Conservation (phyloP, 2,888 invertebrate genomes). For the Chironomus tentans region DNA sequence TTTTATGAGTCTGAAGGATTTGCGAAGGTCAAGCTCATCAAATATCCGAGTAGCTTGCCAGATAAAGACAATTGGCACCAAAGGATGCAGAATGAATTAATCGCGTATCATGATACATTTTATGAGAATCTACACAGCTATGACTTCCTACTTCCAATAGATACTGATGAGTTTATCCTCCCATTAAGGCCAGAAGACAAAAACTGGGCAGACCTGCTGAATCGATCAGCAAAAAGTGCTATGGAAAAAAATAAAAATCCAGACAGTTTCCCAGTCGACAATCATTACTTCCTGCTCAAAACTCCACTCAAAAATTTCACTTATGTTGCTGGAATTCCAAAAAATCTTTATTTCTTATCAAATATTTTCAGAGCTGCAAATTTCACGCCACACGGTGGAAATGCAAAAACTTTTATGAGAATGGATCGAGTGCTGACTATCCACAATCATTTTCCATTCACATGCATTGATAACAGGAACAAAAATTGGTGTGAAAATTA, state of each 20-base stretch:
- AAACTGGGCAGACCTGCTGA: not conserved
- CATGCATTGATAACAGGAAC: not conserved
- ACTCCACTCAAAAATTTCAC: not conserved
- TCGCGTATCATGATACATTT: not conserved
- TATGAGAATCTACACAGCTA: not conserved
- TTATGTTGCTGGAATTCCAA: not conserved
- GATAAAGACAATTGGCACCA: not conserved
- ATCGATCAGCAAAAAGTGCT: not conserved
- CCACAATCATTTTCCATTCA: slow-evolving; percentile 5
- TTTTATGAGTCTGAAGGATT: not conserved
- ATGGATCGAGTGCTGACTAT: not conserved
- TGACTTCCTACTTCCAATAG: not conserved
- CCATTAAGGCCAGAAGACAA: not conserved
- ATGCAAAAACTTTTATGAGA: not conserved
- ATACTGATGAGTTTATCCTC: slow-evolving; percentile 9
- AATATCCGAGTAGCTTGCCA: not conserved
- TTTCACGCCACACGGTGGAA: not conserved
- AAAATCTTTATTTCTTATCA: not conserved
- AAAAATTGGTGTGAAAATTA: not conserved
- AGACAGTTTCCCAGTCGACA: not conserved
- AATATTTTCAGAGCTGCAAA: slow-evolving; percentile 4
- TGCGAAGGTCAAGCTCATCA: not conserved
- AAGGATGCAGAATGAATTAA: not conserved
- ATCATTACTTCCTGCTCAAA: not conserved
- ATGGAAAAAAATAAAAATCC: not conserved